Percentiles rank a stretch among this genome's conserved stretches.
Conservation (phyloP, 2,797 vertebrate species). For the Arctocebus calabarensis region DNA sequence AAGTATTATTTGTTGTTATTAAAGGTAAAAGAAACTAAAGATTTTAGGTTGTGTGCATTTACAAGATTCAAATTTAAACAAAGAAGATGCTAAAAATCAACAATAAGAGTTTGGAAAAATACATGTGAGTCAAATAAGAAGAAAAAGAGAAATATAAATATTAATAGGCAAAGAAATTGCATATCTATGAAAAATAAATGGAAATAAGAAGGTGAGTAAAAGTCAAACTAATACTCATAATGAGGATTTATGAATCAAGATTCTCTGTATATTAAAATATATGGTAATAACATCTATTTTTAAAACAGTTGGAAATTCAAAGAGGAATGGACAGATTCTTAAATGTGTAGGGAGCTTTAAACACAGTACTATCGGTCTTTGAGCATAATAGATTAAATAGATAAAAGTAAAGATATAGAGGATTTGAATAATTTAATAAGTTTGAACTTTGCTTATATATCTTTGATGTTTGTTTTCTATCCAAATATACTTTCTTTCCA, state of each 20-base stretch:
- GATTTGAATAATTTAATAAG: conserved; percentile 51
- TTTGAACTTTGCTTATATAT: neutral
- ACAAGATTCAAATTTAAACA: neutral
- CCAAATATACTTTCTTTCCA: neutral
- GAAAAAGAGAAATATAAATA: neutral
- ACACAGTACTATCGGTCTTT: neutral
- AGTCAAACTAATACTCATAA: conserved; percentile 27
- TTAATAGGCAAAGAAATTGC: neutral
- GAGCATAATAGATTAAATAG: conserved; percentile 7
- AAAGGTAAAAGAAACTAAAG: neutral
- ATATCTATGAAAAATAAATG: neutral
- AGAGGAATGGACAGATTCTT: conserved; percentile 21
- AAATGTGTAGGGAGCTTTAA: conserved; percentile 18
- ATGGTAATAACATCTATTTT: conserved; percentile 2
- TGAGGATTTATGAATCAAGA: conserved; percentile 13
- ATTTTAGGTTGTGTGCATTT: neutral
- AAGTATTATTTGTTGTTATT: neutral
- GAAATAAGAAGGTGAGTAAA: conserved; percentile 7
- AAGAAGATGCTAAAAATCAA: neutral
- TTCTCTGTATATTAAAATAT: neutral
- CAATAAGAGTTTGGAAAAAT: neutral
- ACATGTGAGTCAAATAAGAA: neutral
- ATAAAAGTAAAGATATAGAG: conserved; percentile 30
- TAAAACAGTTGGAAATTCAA: conserved; percentile 23
- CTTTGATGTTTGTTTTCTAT: conserved; percentile 37